Percentiles rank a stretch among this genome's conserved stretches.
These are phyloP conservation scores for Danaus chrysippus DNA, from an alignment of 2,888 invertebrate species.

Conservation along the genomic window DNA sequence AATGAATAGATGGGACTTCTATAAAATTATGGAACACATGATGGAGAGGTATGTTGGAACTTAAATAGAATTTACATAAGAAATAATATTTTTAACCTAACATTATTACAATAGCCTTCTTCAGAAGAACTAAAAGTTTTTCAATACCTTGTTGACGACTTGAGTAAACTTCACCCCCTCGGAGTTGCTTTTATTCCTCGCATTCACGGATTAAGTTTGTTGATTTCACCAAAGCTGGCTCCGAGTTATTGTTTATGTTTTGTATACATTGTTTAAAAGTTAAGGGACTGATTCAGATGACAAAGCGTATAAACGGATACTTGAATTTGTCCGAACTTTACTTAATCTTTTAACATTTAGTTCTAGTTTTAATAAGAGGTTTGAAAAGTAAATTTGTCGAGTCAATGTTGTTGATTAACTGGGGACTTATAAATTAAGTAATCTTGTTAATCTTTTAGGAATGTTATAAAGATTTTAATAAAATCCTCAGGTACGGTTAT, in stretches of 20 bases:
- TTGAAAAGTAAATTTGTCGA: background rate
- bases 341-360: slow-evolving; percentile 11
- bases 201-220: slow-evolving; percentile 34
- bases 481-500: slow-evolving; percentile 78
- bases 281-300: slow-evolving; percentile 31
- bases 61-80: background rate
- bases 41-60: slow-evolving; percentile 69
- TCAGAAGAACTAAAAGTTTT: slow-evolving; percentile 27
- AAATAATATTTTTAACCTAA: background rate
- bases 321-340: slow-evolving; percentile 23
- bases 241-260: slow-evolving; percentile 35
- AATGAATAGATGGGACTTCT: slow-evolving; percentile 82
- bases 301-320: slow-evolving; percentile 34
- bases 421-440: slow-evolving; percentile 8
- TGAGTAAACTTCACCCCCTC: slow-evolving; percentile 29
- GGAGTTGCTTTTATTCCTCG: slow-evolving; percentile 31
- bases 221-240: slow-evolving; percentile 32
- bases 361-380: slow-evolving; percentile 9
- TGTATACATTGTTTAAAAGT: slow-evolving; percentile 35
- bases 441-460: slow-evolving; percentile 10
- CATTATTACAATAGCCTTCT: slow-evolving; percentile 9
- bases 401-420: background rate
- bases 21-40: slow-evolving; percentile 80
- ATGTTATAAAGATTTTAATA: slow-evolving; percentile 26
- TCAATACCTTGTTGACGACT: slow-evolving; percentile 28